These are phyloP conservation scores for Drosophila macrospina DNA, from an alignment of 2,888 invertebrate species.

Conservation along the genomic window DNA sequence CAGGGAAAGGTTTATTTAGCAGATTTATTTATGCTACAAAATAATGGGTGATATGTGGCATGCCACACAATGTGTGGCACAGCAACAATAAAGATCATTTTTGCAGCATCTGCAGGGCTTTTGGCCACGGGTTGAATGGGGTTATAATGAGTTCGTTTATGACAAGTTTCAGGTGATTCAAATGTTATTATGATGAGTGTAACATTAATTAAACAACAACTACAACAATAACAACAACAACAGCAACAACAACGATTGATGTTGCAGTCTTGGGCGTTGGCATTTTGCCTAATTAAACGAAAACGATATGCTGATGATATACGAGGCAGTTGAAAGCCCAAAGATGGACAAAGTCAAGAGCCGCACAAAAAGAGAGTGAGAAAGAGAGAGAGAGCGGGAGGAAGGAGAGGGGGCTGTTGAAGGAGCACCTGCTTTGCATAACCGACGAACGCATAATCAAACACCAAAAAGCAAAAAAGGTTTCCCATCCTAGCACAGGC, in stretches of 20 bases:
- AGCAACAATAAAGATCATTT: constrained; percentile 1
- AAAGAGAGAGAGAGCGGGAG: not conserved
- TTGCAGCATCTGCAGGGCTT: constrained; percentile 50
- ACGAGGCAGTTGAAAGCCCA: constrained; percentile 6
- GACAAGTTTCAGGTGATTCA: constrained; percentile 40
- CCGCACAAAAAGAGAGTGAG: constrained; percentile 6
- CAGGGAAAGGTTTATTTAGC: constrained; percentile 46
- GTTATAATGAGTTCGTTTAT: constrained; percentile 55
- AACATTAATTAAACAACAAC: constrained; percentile 17
- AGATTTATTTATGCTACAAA: constrained; percentile 64
- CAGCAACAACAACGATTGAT: not conserved
- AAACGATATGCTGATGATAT: constrained; percentile 42
- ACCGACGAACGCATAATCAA: constrained; percentile 74
- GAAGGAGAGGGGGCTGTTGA: not conserved
- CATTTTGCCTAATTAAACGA: constrained; percentile 31
- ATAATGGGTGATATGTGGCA: constrained; percentile 53
- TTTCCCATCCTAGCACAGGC: constrained; percentile 30
- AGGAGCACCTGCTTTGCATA: constrained; percentile 49
- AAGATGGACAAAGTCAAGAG: constrained; percentile 31
- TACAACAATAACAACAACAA: not conserved
- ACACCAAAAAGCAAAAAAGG: constrained; percentile 57
- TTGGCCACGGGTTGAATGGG: constrained; percentile 46
- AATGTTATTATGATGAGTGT: not conserved
- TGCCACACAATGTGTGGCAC: constrained; percentile 37
- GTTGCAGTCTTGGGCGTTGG: constrained; percentile 34